These are phyloP conservation scores for Dissostichus mawsoni DNA, from an alignment of 2,113 vertebrate species.

Conservation along the genomic window DNA sequence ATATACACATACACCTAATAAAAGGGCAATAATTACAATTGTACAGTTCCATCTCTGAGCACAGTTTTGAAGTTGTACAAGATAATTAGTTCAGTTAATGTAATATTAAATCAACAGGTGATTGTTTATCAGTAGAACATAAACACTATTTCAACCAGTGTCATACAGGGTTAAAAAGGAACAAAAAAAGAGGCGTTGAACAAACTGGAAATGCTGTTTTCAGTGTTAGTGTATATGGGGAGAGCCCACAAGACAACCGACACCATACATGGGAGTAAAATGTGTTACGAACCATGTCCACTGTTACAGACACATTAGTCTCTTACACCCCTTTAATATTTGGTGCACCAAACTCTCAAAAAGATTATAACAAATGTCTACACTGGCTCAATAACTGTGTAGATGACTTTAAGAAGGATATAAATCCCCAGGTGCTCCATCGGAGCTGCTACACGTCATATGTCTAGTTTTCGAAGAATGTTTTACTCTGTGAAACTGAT, in stretches of 20 bases:
- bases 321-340: neutral
- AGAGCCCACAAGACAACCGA: conserved; percentile 1
- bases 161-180: neutral
- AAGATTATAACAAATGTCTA: neutral
- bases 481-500: neutral
- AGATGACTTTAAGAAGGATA: neutral
- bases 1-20: neutral
- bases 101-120: conserved; percentile 6
- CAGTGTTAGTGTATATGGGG: neutral
- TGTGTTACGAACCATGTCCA: neutral
- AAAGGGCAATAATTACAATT: no score
- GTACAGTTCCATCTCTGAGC: neutral
- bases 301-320: neutral
- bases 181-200: neutral
- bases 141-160: neutral
- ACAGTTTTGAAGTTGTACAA: neutral
- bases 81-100: neutral
- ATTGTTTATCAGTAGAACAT: neutral
- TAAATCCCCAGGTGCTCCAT: neutral
- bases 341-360: neutral
- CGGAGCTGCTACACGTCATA: neutral
- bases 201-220: neutral
- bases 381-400: neutral
- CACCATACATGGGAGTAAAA: neutral
- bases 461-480: neutral